Percentiles rank a stretch among this genome's conserved stretches.
Evolutionary conservation across 2,113 vertebrate genomes (phyloP).

Genomic region (Ranitomeya variabilis): DNA sequence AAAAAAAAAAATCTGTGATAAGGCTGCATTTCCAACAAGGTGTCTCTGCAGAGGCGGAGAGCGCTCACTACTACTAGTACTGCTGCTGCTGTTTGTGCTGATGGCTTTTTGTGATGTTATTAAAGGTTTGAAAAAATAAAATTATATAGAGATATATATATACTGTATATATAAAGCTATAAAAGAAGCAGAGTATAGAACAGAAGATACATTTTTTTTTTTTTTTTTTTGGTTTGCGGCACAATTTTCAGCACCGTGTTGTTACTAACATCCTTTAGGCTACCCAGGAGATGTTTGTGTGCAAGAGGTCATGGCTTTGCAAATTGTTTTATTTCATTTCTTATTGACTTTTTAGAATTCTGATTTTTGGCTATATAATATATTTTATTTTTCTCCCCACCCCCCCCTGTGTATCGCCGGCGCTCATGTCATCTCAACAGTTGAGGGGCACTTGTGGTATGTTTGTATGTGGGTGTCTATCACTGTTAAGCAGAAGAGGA

Average conservation of each 20-base stretch:
- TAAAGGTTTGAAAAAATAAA: slow-evolving; percentile 45
- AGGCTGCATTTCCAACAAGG: background rate
- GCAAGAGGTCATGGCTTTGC: slow-evolving; percentile 48
- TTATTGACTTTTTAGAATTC: background rate
- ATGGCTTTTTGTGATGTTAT: slow-evolving; percentile 40
- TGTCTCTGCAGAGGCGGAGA: background rate
- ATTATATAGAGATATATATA: slow-evolving; percentile 15
- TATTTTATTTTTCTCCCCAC: background rate
- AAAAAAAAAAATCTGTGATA: background rate
- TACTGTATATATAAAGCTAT: slow-evolving; percentile 35
- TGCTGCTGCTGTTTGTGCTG: slow-evolving; percentile 43
- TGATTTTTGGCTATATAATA: background rate
- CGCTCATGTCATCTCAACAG: slow-evolving; percentile 34
- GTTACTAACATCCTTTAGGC: slow-evolving; percentile 13
- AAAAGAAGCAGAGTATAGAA: slow-evolving; percentile 16
- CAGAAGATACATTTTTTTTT: slow-evolving; percentile 13
- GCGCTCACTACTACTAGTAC: slow-evolving; percentile 22
- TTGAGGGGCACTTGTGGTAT: slow-evolving; percentile 49
- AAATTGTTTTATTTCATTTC: background rate
- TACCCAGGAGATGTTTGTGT: slow-evolving; percentile 17
- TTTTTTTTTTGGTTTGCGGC: slow-evolving; percentile 30
- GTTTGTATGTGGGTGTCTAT: slow-evolving; percentile 50
- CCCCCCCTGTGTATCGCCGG: background rate
- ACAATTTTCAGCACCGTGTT: slow-evolving; percentile 33
- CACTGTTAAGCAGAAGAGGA: slow-evolving; percentile 53